Evolutionary conservation across 2,113 vertebrate species (phyloP).

Genomic region (mouse (Mus musculus)): DNA sequence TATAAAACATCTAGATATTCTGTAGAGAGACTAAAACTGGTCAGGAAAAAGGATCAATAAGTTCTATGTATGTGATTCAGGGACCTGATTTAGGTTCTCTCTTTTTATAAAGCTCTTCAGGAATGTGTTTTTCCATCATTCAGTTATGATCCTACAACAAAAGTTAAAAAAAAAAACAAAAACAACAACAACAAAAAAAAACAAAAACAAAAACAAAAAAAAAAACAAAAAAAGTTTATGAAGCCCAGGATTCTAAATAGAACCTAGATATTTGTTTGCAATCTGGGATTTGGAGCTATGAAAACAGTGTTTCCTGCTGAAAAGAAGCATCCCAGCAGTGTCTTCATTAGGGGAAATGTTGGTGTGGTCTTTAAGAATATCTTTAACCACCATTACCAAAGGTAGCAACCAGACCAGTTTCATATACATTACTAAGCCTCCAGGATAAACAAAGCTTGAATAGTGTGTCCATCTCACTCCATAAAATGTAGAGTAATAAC

Average conservation of each 20-base stretch:
- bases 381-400: no score
- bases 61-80: not conserved
- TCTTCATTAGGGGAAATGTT: not conserved
- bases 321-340: no score
- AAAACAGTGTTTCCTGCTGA: rapidly evolving
- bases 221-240: not conserved
- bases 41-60: not conserved
- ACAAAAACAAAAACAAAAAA: not conserved
- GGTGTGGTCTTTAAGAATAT: rapidly evolving
- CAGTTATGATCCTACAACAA: not conserved
- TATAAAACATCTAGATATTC: not conserved
- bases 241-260: not conserved
- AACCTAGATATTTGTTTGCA: not conserved
- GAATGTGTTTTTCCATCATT: not conserved
- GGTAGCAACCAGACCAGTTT: not conserved
- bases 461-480: not conserved
- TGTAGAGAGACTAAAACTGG: not conserved
- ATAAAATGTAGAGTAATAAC: not conserved
- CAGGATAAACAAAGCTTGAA: not conserved
- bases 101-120: not conserved
- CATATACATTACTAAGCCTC: not conserved
- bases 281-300: not conserved
- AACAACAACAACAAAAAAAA: no score
- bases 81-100: not conserved
- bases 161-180: not conserved